Base-by-base conservation (phyloP, 2,888 invertebrate species). In the Mystacides longicornis region DNA sequence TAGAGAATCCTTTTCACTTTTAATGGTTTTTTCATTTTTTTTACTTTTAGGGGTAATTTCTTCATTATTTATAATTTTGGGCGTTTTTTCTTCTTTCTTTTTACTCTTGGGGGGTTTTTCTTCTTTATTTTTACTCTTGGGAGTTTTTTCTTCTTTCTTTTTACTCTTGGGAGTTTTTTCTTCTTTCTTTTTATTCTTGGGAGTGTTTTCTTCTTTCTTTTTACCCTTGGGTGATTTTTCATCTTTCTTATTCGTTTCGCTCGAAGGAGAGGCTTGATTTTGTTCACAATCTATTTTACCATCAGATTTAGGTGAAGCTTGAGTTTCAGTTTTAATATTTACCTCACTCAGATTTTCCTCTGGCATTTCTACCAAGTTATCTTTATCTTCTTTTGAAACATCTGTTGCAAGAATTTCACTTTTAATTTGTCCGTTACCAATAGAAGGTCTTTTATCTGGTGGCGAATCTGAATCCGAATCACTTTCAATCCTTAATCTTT, bases 401-500 rank as follows among this genome's bases (percentile, higher is more conserved):
- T 11, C 23, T 22, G 46, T 14, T 19, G 9, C 18, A 14, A 23
- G 22, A 22, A 23, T 33, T 11, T 43, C 49, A n/a, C 64, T 55
- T 19, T 58, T 52, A 21, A 37, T 56, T 63, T 61, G 46, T 63
- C 62, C 51, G 16, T 37, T 20, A 7, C 27, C 23, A 2, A 33
- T 2, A 11, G 49, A 53, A 18, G 31, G 54, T 51, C 51, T 56
- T 31, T 52, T 56, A 20, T 54, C 55, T 3, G 61, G 55, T 5
- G 62, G 56, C 14, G 63, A 55, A 27, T 64, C 59, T 0, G 67
- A 62, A 11, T 71, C 72, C 64, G 70, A 69, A 7, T 67, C 70
- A 63, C 68, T 71, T 58, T 68, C 67, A 23, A 72, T 52, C 45
- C 74, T 64, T 14, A 67, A 64, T 52, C 75, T 67, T 62, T 75